These are phyloP conservation scores for Oxyteleia sp. DNA, from an alignment of 2,888 invertebrate species.

Conservation along the genomic window DNA sequence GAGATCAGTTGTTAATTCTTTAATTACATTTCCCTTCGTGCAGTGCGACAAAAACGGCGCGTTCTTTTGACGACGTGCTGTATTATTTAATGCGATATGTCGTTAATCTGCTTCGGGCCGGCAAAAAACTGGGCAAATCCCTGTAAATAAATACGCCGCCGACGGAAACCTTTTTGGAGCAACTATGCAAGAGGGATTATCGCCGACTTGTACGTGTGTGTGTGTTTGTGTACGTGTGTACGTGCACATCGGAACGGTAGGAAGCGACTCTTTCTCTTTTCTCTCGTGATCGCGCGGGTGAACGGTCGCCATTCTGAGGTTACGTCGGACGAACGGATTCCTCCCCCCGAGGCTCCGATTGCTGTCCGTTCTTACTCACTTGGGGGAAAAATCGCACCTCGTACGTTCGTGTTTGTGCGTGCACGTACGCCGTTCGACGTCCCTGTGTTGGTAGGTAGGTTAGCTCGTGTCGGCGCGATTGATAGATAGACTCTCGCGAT, in stretches of 20 bases:
- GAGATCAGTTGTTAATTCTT: too few species aligned
- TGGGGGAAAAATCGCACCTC: conserved; percentile 56
- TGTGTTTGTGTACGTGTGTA: neutral
- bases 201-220: conserved; percentile 30
- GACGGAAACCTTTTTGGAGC: conserved; percentile 49
- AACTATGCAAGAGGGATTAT: conserved; percentile 45
- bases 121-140: conserved; percentile 39
- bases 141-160: conserved; percentile 49
- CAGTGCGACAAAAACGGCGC: too few species aligned
- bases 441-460: conserved; percentile 16
- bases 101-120: conserved; percentile 27
- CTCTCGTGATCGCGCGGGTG: conserved; percentile 41
- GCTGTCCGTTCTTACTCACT: conserved; percentile 40
- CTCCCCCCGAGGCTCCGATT: conserved; percentile 46
- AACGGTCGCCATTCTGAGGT: conserved; percentile 58
- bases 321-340: conserved; percentile 54
- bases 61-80: conserved; percentile 2
- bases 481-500: conserved; percentile 61
- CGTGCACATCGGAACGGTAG: conserved; percentile 12
- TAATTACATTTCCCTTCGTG: too few species aligned
- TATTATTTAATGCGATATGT: conserved; percentile 40
- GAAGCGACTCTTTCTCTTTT: conserved; percentile 22
- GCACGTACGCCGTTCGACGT: neutral
- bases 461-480: conserved; percentile 60
- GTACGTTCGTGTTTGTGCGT: conserved; percentile 16